Evolutionary conservation across 2,113 vertebrate species (phyloP), one percentile per base, ranked within the genome.

Genomic region (Paratilapia polleni): DNA sequence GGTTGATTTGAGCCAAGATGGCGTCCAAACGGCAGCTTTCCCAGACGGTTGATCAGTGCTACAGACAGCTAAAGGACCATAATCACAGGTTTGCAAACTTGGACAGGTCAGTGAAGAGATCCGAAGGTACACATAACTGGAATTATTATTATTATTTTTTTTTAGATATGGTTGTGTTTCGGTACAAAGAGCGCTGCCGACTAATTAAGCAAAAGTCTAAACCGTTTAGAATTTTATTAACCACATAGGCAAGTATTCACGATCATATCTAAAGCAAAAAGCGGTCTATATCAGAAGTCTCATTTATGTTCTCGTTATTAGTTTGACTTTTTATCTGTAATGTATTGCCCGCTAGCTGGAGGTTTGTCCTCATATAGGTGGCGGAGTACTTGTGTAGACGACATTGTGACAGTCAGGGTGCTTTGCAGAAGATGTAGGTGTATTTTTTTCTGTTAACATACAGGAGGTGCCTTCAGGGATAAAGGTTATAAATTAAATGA

Each of bases 1-100:
- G 6, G 22, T 31, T 5, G 6, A 6, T 36, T 84, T 60, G 95
- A 95, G 88, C 94, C 94, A 88, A 73, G 28, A 94, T 96, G 95
- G 91, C 64, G 36, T 13, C 64, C 2, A 0, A 43, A 0, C 2
- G 4, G 2, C 10, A 24, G 10, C 78, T 90, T 89, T 90, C 88
- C 90, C 2, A 20, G 13, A 54, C 38, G 34, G 60, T 28, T 34
- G 1, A 15, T 83, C 17, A 34, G n/a, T 3, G 17, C 24, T 60
- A 63, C 9, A 0, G 15, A 13, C 1, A n/a, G 14, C 24, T 12
- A n/a, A 26, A 22, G 19, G 6, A 79, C 8, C 8, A 36, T 73
- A 36, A 76, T 84, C 47, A 60, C 54, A 61, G 76, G 81, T 86
- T 88, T 83, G 58, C 11, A 68, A 87, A 79, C 57, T 80, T 78